A percentile compares a stretch with the other conserved stretches of the same genome.
phyloP scores from a whole-genome alignment of 2,113 vertebrate genomes.

The Chlamydotis undulata region DNA sequence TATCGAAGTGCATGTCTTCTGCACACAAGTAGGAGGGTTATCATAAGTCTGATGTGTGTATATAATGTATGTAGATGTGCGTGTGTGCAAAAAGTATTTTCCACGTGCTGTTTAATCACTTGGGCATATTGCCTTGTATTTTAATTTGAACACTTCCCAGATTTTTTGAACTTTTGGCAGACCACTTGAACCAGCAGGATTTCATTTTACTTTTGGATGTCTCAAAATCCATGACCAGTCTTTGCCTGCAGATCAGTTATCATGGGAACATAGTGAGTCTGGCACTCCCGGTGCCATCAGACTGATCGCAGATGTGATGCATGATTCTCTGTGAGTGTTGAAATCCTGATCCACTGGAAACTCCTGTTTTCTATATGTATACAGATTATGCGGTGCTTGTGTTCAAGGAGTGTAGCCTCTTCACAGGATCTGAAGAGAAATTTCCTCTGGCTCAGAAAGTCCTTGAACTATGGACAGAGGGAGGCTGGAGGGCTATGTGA shows the following conservation, averaged over 20 bases:
- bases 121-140: background rate
- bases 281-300: background rate
- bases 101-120: background rate
- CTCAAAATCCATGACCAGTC: background rate
- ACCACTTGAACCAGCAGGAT: background rate
- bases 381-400: background rate
- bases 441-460: background rate
- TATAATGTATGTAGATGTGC: too few species aligned
- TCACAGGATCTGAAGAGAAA: background rate
- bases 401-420: background rate
- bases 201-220: background rate
- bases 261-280: background rate
- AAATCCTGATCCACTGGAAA: background rate
- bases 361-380: background rate
- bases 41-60: rapidly evolving
- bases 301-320: background rate
- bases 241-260: background rate
- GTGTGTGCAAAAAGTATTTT: background rate
- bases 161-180: background rate
- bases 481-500: background rate
- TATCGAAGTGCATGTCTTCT: background rate
- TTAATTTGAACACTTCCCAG: background rate
- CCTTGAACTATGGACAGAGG: background rate
- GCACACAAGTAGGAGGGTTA: background rate
- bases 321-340: rapidly evolving